Percentiles rank a stretch among this genome's conserved stretches.
Evolutionary conservation across 2,888 invertebrate genomes (phyloP).

Genomic region (Drosophila percnosoma): DNA sequence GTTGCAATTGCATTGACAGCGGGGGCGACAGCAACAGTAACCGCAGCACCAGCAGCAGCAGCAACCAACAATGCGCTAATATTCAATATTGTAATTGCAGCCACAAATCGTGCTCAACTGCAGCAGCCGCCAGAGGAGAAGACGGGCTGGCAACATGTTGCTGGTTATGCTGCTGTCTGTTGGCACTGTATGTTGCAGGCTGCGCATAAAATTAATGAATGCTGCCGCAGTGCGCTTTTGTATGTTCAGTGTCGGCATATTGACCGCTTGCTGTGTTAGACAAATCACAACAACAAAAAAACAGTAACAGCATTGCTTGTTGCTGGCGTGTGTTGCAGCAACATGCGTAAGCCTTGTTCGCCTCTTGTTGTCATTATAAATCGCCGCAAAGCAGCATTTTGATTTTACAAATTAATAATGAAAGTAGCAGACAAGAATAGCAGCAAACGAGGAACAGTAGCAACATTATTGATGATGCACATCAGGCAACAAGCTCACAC

Average conservation of each 20-base stretch:
- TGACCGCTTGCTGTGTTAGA: constrained; percentile 80
- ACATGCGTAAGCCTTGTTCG: constrained; percentile 71
- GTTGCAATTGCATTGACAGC: constrained; percentile 65
- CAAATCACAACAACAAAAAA: constrained; percentile 82
- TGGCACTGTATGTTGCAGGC: constrained; percentile 57
- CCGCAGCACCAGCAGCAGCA: constrained; percentile 25
- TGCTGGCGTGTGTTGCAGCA: constrained; percentile 58
- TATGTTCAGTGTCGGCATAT: constrained; percentile 64
- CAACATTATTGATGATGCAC: constrained; percentile 76
- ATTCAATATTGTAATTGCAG: constrained; percentile 82
- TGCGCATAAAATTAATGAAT: constrained; percentile 79
- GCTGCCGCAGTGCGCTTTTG: constrained; percentile 75
- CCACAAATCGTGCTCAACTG: constrained; percentile 72
- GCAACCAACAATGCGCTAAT: constrained; percentile 75
- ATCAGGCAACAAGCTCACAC: constrained; percentile 19
- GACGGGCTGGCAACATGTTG: constrained; percentile 67
- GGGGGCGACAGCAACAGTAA: constrained; percentile 58
- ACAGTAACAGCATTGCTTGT: constrained; percentile 57
- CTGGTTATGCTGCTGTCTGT: constrained; percentile 27
- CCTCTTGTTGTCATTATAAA: constrained; percentile 76
- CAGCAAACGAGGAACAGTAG: constrained; percentile 55
- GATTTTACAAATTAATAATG: constrained; percentile 83
- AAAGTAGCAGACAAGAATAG: constrained; percentile 37
- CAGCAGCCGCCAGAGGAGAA: constrained; percentile 26
- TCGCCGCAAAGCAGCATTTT: constrained; percentile 77